These are phyloP conservation scores for Pasiphila rectangulata DNA, from an alignment of 2,888 invertebrate species.

Conservation along the genomic window DNA sequence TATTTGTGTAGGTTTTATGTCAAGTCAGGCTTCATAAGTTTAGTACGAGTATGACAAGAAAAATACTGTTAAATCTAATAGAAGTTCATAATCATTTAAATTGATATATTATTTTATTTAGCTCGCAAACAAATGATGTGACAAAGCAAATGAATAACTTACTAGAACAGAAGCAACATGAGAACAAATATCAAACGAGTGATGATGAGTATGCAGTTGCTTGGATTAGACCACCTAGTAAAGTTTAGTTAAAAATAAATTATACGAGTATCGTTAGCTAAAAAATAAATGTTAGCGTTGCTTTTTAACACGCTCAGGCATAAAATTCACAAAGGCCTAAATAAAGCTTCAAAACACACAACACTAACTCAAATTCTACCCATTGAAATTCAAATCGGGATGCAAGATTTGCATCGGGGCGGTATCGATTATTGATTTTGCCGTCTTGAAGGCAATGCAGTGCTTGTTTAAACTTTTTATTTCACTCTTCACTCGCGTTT, in stretches of 20 bases:
- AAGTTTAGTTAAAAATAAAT: no score
- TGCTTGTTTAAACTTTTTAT: conserved; percentile 81
- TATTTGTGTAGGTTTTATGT: neutral
- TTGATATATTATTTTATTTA: no score
- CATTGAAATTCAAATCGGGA: conserved; percentile 76
- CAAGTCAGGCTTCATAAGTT: neutral
- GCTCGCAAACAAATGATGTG: no score
- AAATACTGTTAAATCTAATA: no score
- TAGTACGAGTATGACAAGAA: neutral
- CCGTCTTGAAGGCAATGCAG: conserved; percentile 76
- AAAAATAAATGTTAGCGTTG: neutral
- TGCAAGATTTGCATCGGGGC: conserved; percentile 76
- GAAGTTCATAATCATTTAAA: no score
- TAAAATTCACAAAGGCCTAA: conserved; percentile 42
- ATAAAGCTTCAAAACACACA: conserved; percentile 39
- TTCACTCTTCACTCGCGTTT: conserved; percentile 79
- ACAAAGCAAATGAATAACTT: no score
- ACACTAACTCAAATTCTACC: conserved; percentile 59
- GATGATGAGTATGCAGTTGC: no score
- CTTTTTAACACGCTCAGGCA: conserved; percentile 29
- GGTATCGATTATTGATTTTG: conserved; percentile 78
- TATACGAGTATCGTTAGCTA: no score
- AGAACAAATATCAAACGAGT: no score
- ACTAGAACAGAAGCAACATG: no score
- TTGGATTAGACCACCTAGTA: no score